Conservation (phyloP, 1,140 invertebrate genomes). For the Phymorhynchus buccinoides region DNA sequence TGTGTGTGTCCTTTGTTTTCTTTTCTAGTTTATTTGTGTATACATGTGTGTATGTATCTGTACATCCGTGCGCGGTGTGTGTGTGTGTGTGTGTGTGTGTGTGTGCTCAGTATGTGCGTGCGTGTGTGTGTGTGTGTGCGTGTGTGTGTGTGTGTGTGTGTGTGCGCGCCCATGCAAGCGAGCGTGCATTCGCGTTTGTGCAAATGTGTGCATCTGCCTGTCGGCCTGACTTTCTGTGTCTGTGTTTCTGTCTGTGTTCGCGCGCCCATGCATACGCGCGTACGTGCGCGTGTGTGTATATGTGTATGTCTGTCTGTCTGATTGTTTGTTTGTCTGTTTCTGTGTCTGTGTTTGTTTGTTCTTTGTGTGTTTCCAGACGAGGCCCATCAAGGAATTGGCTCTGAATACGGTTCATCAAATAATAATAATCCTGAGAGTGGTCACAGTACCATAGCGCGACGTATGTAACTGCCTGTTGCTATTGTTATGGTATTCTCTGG, state of each 20-base stretch:
- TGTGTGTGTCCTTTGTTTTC: too few relatives aligned
- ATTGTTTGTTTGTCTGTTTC: slow-evolving; percentile 2
- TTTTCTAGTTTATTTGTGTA: slow-evolving; percentile 4
- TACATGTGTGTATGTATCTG: not conserved
- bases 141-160: not conserved
- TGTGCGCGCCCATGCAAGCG: not conserved
- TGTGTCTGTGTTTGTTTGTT: slow-evolving; percentile 14
- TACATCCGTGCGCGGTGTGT: not conserved
- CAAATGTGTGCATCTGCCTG: not conserved
- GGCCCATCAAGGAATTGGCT: not conserved
- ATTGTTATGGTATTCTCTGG: not conserved
- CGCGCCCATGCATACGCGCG: not conserved
- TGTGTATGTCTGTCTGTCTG: slow-evolving; percentile 3
- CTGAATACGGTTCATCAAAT: too few relatives aligned
- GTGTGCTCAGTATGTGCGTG: too few relatives aligned
- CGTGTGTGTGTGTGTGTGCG: too few relatives aligned
- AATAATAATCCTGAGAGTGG: too few relatives aligned
- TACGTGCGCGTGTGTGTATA: not conserved
- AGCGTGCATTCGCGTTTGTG: too few relatives aligned
- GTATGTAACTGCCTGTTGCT: too few relatives aligned
- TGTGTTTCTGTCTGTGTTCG: not conserved
- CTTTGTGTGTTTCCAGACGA: not conserved
- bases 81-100: not conserved
- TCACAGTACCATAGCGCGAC: too few relatives aligned
- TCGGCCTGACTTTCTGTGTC: not conserved